These are phyloP conservation scores for Drosophila subsilvestris DNA, from an alignment of 2,888 invertebrate genomes.

Conservation along the genomic window DNA sequence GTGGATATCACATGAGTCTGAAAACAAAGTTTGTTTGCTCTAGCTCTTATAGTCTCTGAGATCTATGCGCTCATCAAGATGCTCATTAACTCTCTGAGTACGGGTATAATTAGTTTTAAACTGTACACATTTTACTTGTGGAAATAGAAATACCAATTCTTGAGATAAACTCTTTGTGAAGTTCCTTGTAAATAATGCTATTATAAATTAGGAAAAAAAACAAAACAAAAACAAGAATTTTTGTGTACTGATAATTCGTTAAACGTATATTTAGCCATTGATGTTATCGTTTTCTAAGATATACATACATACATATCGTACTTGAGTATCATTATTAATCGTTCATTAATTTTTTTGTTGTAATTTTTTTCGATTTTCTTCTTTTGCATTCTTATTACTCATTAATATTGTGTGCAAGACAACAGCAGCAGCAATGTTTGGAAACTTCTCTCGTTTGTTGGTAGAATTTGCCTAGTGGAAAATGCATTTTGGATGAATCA, in stretches of 20 bases:
- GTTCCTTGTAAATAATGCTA: too few species aligned
- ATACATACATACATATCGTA: slow-evolving; percentile 57
- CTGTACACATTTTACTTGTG: too few species aligned
- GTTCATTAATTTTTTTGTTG: slow-evolving; percentile 36
- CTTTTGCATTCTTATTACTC: slow-evolving; percentile 22
- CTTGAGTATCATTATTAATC: slow-evolving; percentile 68
- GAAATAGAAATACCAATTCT: too few species aligned
- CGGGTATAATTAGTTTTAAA: too few species aligned
- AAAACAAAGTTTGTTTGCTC: too few species aligned
- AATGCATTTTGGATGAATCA: slow-evolving; percentile 63
- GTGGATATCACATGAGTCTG: too few species aligned
- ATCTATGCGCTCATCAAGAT: too few species aligned
- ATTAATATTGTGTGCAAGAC: slow-evolving; percentile 36
- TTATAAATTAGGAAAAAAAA: too few species aligned
- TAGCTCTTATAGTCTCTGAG: too few species aligned
- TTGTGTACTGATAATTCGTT: slow-evolving; percentile 43
- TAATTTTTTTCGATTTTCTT: slow-evolving; percentile 24
- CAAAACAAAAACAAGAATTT: too few species aligned
- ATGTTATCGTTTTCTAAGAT: slow-evolving; percentile 40
- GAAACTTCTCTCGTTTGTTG: slow-evolving; percentile 8
- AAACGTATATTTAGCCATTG: slow-evolving; percentile 68
- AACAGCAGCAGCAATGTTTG: slow-evolving; percentile 59
- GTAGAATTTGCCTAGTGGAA: slow-evolving; percentile 60
- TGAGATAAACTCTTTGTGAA: too few species aligned
- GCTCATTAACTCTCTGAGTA: too few species aligned